Percentiles rank a stretch among this genome's conserved stretches.
These are phyloP conservation scores for Dryoscopus gambensis DNA, from an alignment of 2,113 vertebrate species.

Conservation along the genomic window DNA sequence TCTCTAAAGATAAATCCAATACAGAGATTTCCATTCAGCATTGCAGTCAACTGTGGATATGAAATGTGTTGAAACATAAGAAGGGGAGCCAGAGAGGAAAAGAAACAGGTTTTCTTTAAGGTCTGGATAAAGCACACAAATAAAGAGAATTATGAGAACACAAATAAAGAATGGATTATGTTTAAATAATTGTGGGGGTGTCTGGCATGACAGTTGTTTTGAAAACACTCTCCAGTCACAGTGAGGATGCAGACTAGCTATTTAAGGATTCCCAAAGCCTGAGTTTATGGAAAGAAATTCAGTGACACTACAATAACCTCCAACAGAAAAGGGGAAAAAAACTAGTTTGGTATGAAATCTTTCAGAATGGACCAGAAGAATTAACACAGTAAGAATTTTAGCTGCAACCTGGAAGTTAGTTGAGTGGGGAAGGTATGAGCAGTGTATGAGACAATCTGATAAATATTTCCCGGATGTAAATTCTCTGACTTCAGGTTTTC, in stretches of 20 bases:
- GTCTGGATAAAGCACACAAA: background rate
- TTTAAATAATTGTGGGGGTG: background rate
- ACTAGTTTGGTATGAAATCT: background rate
- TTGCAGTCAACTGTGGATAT: background rate
- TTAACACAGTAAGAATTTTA: background rate
- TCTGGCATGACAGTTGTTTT: background rate
- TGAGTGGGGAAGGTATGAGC: background rate
- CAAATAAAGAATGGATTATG: background rate
- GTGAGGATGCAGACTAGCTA: background rate
- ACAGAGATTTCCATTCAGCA: background rate
- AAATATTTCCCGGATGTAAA: background rate
- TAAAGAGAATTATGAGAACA: slow-evolving; percentile 11
- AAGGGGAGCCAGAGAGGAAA: background rate
- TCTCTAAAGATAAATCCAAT: background rate
- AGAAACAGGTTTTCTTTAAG: background rate
- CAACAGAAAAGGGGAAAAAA: background rate
- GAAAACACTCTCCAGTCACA: background rate
- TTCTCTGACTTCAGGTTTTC: background rate
- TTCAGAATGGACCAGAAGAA: background rate
- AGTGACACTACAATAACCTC: background rate
- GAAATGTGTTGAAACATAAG: background rate
- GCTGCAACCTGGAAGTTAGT: background rate
- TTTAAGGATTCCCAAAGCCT: background rate
- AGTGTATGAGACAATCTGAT: background rate
- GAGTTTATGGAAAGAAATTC: background rate